These are phyloP conservation scores for Haliclona indistincta DNA, from an alignment of 37 sponge, comb jelly and placozoan species.

Conservation along the genomic window DNA sequence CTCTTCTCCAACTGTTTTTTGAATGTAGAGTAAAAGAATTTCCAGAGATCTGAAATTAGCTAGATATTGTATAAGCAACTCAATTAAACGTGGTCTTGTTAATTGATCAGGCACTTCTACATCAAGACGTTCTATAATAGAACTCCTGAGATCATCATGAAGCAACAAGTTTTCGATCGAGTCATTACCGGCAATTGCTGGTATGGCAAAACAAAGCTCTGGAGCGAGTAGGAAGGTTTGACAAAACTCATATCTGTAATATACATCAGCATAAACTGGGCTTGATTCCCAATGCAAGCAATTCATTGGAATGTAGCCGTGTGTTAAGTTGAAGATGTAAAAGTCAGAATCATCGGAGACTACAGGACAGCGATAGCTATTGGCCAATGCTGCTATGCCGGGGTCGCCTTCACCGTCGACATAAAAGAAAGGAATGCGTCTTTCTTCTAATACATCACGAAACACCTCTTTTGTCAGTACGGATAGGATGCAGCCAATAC, in stretches of 20 bases:
- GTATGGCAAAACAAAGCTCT: slow-evolving; percentile 25
- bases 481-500: not conserved
- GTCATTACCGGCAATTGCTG: slow-evolving; percentile 27
- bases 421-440: not conserved
- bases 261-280: slow-evolving; percentile 2
- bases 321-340: slow-evolving; percentile 25
- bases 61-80: not conserved
- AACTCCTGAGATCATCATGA: no score
- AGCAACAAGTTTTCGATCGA: not conserved
- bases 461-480: slow-evolving; percentile 1
- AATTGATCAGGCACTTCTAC: no score
- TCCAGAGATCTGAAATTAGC: not conserved
- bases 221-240: not conserved
- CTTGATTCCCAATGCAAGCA: slow-evolving; percentile 12
- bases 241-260: not conserved
- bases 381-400: slow-evolving; percentile 18
- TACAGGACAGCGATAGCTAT: slow-evolving; percentile 12
- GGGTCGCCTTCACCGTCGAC: slow-evolving; percentile 39
- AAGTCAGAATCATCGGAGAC: slow-evolving; percentile 40
- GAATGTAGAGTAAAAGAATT: not conserved
- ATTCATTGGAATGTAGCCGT: slow-evolving; percentile 37
- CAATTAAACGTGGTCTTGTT: no score
- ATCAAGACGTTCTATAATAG: no score
- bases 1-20: not conserved
- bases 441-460: slow-evolving; percentile 8